Conservation (phyloP, 2,113 vertebrate species). For the Fulica atra region DNA sequence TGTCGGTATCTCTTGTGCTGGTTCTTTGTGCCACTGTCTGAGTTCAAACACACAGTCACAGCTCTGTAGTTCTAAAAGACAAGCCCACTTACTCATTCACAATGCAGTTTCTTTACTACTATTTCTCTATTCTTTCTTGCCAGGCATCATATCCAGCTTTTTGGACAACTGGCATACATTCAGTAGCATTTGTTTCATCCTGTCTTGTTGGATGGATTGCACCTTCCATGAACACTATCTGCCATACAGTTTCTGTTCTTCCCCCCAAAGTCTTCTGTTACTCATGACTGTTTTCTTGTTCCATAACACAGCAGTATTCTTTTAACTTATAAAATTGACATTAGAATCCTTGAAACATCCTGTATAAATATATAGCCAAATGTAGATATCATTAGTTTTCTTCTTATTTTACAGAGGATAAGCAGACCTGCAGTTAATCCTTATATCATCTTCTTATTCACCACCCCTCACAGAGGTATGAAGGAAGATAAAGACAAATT, state of each 20-base stretch:
- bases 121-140: not conserved
- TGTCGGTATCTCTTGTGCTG: fast-evolving
- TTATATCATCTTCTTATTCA: not conserved
- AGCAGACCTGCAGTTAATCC: not conserved
- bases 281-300: not conserved
- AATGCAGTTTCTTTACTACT: not conserved
- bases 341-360: not conserved
- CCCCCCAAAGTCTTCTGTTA: not conserved
- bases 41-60: not conserved
- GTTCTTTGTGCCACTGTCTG: not conserved
- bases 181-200: not conserved
- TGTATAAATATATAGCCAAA: not conserved
- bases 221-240: not conserved
- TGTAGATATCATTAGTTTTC: not conserved
- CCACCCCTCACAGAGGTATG: not conserved
- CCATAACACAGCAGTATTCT: not conserved
- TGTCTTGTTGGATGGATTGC: not conserved
- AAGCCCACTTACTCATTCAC: not conserved
- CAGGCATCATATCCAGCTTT: not conserved
- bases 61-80: not conserved
- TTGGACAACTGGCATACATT: not conserved
- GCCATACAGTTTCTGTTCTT: not conserved
- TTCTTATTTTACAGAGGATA: not conserved
- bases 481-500: not conserved
- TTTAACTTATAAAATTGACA: not conserved